These are phyloP conservation scores for Tinea trinotella DNA, from an alignment of 2,888 invertebrate species.

Conservation along the genomic window DNA sequence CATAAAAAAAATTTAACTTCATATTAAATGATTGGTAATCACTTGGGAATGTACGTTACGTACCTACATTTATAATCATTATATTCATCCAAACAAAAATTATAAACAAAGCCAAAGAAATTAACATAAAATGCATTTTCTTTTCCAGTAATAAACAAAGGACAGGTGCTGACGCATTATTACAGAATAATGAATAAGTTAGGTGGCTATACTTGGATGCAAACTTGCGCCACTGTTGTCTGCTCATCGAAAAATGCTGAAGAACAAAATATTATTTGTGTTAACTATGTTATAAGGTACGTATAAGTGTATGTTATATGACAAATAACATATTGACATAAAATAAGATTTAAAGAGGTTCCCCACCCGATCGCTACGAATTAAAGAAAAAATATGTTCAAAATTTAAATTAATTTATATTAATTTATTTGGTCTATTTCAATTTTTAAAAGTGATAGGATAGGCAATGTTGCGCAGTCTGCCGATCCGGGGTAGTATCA, in stretches of 20 bases:
- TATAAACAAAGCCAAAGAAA: conserved; percentile 18
- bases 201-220: conserved; percentile 97
- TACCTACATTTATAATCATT: too few relatives aligned
- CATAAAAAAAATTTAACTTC: too few relatives aligned
- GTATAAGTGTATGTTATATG: background rate
- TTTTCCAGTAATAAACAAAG: conserved; percentile 92
- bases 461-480: too few relatives aligned
- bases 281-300: conserved; percentile 97
- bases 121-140: conserved; percentile 23
- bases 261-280: conserved; percentile 97
- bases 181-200: conserved; percentile 96
- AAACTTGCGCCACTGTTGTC: conserved; percentile 96
- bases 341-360: background rate
- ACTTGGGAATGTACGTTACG: too few relatives aligned
- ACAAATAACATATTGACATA: background rate
- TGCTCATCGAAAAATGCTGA: conserved; percentile 96
- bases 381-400: too few relatives aligned
- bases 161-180: conserved; percentile 96
- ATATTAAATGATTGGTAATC: too few relatives aligned
- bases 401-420: too few relatives aligned
- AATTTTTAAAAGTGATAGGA: too few relatives aligned
- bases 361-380: too few relatives aligned
- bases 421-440: too few relatives aligned
- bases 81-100: background rate
- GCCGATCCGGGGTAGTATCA: too few relatives aligned